Percentiles rank a stretch among this genome's conserved stretches.
phyloP scores from a whole-genome alignment of 2,797 vertebrate species.

The Chiroxiphia lanceolata region DNA sequence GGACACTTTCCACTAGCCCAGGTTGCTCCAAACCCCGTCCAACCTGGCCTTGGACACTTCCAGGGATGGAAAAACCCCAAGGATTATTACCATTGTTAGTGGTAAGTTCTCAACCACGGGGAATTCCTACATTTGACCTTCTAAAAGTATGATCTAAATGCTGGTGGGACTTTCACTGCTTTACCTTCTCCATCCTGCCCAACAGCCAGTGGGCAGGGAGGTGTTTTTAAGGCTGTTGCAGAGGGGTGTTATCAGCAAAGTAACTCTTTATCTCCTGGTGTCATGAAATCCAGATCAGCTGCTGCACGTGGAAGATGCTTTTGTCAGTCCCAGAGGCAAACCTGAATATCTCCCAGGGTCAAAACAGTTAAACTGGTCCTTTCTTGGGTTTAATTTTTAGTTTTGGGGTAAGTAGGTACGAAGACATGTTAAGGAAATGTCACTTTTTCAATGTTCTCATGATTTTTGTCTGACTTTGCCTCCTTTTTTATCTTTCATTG shows the following conservation, averaged over 20 bases:
- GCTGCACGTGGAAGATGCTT: background rate
- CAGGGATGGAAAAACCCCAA: background rate
- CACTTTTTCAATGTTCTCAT: background rate
- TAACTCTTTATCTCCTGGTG: background rate
- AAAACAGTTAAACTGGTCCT: background rate
- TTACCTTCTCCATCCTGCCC: background rate
- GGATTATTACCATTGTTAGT: background rate
- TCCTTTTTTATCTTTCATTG: background rate
- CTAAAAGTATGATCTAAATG: background rate
- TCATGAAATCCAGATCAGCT: background rate
- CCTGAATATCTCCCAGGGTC: background rate
- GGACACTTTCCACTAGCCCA: background rate
- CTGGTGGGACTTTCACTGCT: background rate
- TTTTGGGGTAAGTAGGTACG: background rate
- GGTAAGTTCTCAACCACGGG: background rate
- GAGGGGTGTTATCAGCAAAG: background rate
- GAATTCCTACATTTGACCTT: background rate
- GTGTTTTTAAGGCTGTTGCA: background rate
- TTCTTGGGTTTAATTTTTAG: background rate
- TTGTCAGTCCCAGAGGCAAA: background rate
- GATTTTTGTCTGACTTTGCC: background rate
- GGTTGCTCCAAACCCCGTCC: background rate
- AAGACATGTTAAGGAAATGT: background rate
- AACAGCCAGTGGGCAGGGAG: background rate
- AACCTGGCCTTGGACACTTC: rapidly evolving